Evolutionary conservation across 1,140 invertebrate species (phyloP).

Genomic region (Neodiprion virginianus): DNA sequence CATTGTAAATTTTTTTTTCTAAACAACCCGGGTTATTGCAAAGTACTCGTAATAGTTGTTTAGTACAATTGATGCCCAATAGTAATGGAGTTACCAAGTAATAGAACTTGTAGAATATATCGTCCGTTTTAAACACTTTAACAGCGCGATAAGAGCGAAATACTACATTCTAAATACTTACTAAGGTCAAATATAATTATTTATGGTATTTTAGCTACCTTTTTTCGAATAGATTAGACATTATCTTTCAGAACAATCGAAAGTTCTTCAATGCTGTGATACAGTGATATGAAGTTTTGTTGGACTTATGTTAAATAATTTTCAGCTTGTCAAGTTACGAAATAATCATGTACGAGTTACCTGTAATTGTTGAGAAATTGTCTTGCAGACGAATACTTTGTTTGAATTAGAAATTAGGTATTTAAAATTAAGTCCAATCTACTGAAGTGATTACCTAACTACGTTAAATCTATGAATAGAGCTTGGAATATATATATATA

Average conservation of each 20-base stretch:
- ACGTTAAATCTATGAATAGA: conserved; percentile 11
- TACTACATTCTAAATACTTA: not conserved
- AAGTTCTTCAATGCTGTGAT: no score
- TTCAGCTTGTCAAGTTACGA: no score
- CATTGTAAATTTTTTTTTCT: no score
- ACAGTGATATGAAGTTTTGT: no score
- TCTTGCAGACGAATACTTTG: no score
- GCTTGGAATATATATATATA: conserved; percentile 1
- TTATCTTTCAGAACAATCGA: no score
- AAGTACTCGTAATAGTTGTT: not conserved
- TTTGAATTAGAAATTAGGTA: no score
- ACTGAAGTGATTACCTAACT: conserved; percentile 4
- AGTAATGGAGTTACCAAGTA: no score
- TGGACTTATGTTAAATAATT: no score
- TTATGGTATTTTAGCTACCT: conserved; percentile 1
- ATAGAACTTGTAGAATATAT: not conserved
- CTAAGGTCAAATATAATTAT: not conserved
- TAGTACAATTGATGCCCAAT: not conserved
- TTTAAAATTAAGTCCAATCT: conserved; percentile 3
- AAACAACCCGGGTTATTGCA: not conserved
- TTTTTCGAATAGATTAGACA: not conserved
- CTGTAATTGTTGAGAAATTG: no score
- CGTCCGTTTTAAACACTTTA: not conserved
- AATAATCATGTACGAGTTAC: no score
- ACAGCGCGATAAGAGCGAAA: not conserved